Evolutionary conservation across 2,113 vertebrate species (phyloP).

Genomic region (Lathamus discolor): DNA sequence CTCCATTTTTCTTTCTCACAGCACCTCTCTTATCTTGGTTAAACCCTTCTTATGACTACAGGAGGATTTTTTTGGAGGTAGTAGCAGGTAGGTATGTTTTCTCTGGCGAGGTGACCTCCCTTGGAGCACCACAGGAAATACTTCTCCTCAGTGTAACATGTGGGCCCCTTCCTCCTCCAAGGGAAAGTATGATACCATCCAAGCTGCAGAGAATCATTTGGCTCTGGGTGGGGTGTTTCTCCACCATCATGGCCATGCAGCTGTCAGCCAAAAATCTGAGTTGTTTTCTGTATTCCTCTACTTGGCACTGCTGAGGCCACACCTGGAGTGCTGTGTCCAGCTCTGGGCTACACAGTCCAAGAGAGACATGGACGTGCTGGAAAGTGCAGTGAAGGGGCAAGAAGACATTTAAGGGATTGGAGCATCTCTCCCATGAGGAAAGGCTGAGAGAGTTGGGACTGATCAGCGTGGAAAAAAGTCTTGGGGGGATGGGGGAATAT

Average conservation of each 20-base stretch:
- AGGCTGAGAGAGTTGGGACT: neutral
- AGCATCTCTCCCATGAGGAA: neutral
- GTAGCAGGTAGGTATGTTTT: neutral
- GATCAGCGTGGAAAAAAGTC: neutral
- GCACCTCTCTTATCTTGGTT: neutral
- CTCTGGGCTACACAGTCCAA: neutral
- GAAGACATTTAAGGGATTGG: neutral
- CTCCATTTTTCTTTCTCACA: neutral
- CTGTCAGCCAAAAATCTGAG: neutral
- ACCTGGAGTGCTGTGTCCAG: neutral
- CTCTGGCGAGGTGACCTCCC: neutral
- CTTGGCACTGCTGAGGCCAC: neutral
- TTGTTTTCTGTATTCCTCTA: neutral
- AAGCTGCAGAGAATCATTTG: neutral
- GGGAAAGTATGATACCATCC: neutral
- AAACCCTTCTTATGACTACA: neutral
- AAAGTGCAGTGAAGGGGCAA: neutral
- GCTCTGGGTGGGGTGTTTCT: neutral
- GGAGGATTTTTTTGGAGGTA: neutral
- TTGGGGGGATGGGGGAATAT: neutral
- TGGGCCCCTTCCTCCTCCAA: neutral
- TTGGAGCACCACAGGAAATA: neutral
- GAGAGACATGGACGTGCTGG: neutral
- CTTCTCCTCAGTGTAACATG: neutral
- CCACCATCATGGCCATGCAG: accelerated